phyloP scores from a whole-genome alignment of 2,888 invertebrate species.

The Scaptomyza cyrtandrae region DNA sequence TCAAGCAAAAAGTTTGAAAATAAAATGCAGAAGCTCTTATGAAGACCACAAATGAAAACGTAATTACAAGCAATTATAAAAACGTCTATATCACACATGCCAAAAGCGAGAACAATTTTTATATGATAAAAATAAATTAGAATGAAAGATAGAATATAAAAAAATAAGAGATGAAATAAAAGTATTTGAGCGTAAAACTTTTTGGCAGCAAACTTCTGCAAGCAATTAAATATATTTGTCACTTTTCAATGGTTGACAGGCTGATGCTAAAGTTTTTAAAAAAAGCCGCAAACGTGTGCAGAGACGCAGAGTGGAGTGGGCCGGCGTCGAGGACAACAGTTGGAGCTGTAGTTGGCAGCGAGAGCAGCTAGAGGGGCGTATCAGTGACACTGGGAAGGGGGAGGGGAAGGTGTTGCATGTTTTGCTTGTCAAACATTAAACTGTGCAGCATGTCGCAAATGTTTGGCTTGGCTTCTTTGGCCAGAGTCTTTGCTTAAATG shows the following conservation, averaged over 20 bases:
- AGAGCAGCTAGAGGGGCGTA: not conserved
- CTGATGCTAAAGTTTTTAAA: conserved; percentile 56
- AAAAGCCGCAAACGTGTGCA: conserved; percentile 45
- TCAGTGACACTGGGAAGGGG: not conserved
- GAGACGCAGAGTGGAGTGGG: conserved; percentile 1
- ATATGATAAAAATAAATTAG: not conserved
- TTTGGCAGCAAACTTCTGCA: conserved; percentile 65
- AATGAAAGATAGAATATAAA: conserved; percentile 1
- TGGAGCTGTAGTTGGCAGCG: conserved; percentile 32
- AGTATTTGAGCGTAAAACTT: conserved; percentile 52
- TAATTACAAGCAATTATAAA: conserved; percentile 67
- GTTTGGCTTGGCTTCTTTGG: conserved; percentile 51
- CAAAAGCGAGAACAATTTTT: conserved; percentile 21
- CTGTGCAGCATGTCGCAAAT: conserved; percentile 62
- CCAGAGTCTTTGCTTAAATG: conserved; percentile 57
- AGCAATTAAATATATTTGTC: conserved; percentile 80
- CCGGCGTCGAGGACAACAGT: conserved; percentile 10
- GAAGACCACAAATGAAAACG: conserved; percentile 60
- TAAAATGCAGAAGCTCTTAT: conserved; percentile 30
- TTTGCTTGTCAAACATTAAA: conserved; percentile 76
- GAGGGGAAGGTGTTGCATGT: conserved; percentile 39
- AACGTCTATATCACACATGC: conserved; percentile 66
- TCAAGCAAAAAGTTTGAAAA: conserved; percentile 3
- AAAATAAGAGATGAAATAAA: conserved; percentile 6
- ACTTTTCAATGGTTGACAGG: conserved; percentile 73